Conservation (phyloP, 1,140 invertebrate genomes). For the Hetaerina americana region DNA sequence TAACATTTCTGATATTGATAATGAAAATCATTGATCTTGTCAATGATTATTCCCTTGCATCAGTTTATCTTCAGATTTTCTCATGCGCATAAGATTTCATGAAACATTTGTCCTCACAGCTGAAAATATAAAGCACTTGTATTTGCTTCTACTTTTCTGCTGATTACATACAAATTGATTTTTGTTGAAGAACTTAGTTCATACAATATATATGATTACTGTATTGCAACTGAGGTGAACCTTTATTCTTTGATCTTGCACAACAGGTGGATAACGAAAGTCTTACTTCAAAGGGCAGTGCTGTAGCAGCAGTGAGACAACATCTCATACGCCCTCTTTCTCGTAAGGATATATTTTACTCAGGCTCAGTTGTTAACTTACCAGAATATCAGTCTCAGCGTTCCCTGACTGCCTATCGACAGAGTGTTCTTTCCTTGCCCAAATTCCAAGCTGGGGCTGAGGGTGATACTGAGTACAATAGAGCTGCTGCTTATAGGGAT, state of each 20-base stretch:
- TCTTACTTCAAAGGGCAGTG: constrained; percentile 31
- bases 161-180: no score
- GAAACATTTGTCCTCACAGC: no score
- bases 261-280: constrained; percentile 18
- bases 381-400: constrained; percentile 88
- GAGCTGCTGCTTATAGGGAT: constrained; percentile 11
- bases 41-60: no score
- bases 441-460: constrained; percentile 22
- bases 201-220: neutral
- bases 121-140: no score
- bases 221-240: constrained; percentile 12
- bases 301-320: constrained; percentile 38
- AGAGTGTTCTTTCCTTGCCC: constrained; percentile 66
- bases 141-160: no score
- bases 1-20: no score
- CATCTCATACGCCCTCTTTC: constrained; percentile 82
- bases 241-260: constrained; percentile 19
- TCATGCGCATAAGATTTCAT: no score
- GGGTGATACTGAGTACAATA: neutral
- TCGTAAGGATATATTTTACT: constrained; percentile 96
- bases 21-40: no score
- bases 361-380: constrained; percentile 81
- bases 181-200: no score
- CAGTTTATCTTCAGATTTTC: no score
- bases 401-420: constrained; percentile 73